Conservation (phyloP, 2,888 invertebrate genomes). For the Cephalotes varians region DNA sequence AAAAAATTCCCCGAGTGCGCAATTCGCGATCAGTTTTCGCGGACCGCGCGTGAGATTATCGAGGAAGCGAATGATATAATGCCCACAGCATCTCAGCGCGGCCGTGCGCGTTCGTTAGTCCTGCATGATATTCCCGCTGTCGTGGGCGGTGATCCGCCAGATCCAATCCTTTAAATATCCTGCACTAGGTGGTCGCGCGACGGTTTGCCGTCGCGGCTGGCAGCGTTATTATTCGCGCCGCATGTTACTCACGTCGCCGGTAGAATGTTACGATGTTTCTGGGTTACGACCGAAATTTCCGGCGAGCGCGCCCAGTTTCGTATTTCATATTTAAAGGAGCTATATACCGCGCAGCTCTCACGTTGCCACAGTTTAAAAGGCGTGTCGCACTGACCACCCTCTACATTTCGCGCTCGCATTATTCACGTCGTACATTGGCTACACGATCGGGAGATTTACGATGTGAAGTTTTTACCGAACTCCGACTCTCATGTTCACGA, state of each 20-base stretch:
- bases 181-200: constrained; percentile 33
- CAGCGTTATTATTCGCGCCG: constrained; percentile 27
- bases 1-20: neutral
- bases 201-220: neutral
- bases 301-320: constrained; percentile 41
- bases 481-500: neutral
- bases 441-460: neutral
- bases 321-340: constrained; percentile 54
- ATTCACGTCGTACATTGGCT: neutral
- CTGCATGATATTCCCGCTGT: constrained; percentile 9
- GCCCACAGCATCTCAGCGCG: neutral
- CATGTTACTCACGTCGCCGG: constrained; percentile 21
- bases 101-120: constrained; percentile 26
- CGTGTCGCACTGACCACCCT: constrained; percentile 14
- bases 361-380: constrained; percentile 1
- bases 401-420: neutral
- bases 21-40: neutral
- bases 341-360: neutral
- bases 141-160: constrained; percentile 37
- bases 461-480: neutral
- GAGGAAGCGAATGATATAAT: constrained; percentile 11
- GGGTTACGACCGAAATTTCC: constrained; percentile 56
- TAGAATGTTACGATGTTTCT: constrained; percentile 49
- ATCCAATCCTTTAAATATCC: constrained; percentile 46
- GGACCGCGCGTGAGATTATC: neutral